phyloP scores from a whole-genome alignment of 2,113 vertebrate species.

The Actenoides hombroni region DNA sequence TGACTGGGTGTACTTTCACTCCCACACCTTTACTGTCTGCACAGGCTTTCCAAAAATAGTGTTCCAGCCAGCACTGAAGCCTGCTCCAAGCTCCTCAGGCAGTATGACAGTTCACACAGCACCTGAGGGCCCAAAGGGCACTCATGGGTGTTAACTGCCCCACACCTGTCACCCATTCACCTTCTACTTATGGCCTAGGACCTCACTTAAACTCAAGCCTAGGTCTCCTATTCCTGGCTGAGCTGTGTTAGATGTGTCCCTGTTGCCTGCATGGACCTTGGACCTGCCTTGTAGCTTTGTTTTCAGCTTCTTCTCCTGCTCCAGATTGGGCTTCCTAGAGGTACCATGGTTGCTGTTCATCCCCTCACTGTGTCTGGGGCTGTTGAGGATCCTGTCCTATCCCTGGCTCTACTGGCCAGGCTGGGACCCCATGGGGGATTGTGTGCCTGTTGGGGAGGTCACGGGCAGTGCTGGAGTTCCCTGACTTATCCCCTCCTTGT shows the following conservation, averaged over 20 bases:
- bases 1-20: not conserved
- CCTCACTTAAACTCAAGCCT: not conserved
- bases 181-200: not conserved
- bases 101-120: not conserved
- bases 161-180: not conserved
- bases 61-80: not conserved
- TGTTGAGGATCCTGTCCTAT: not conserved
- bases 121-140: not conserved
- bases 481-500: not conserved
- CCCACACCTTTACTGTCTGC: not conserved
- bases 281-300: not conserved
- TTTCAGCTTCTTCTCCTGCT: not conserved
- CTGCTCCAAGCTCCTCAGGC: not conserved
- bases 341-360: not conserved
- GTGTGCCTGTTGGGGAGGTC: not conserved
- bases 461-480: too few relatives aligned
- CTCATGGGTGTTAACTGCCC: not conserved
- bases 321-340: not conserved
- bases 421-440: not conserved
- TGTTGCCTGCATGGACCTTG: not conserved
- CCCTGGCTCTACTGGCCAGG: accelerated
- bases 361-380: not conserved
- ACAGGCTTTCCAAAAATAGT: not conserved
- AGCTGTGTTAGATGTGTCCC: not conserved
- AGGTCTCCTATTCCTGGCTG: not conserved